Percentiles rank a stretch among this genome's conserved stretches.
phyloP scores from a whole-genome alignment of 1,140 invertebrate species.

The Nixonia krombeini region DNA sequence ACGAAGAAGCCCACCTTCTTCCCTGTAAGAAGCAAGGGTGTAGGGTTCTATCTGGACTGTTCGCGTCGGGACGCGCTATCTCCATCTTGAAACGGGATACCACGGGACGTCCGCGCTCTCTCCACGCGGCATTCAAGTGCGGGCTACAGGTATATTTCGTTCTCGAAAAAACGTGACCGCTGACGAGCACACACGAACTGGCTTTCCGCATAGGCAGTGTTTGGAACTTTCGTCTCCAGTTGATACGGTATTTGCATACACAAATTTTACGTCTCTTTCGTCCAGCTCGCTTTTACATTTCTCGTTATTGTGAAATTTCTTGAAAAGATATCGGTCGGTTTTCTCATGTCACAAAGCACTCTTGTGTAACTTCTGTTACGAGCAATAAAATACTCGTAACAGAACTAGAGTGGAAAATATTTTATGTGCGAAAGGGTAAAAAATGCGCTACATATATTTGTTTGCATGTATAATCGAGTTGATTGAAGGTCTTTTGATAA shows the following conservation, averaged over 20 bases:
- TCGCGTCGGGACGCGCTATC: constrained; percentile 56
- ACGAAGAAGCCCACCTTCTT: constrained; percentile 54
- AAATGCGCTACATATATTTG: constrained; percentile 19
- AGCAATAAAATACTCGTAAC: constrained; percentile 15
- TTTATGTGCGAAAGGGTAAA: constrained; percentile 33
- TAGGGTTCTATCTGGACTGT: constrained; percentile 34
- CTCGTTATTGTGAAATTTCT: too few relatives aligned
- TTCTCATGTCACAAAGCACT: too few relatives aligned
- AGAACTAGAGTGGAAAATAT: constrained; percentile 5
- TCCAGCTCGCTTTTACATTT: too few relatives aligned
- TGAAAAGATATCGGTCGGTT: too few relatives aligned
- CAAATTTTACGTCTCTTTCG: too few relatives aligned
- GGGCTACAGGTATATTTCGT: constrained; percentile 52
- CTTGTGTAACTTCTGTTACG: too few relatives aligned
- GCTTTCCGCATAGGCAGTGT: background rate
- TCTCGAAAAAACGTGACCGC: constrained; percentile 40
- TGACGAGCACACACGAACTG: constrained; percentile 15
- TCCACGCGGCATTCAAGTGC: constrained; percentile 59
- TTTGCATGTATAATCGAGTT: constrained; percentile 29
- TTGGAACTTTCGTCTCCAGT: background rate
- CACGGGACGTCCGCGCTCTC: constrained; percentile 52
- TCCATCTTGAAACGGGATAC: constrained; percentile 70
- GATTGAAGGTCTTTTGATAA: constrained; percentile 28
- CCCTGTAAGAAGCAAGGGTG: constrained; percentile 44
- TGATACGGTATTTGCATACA: too few relatives aligned